These are phyloP conservation scores for Echinometra lucunter DNA, from an alignment of 53 echinoderm and acorn worm genomes.

Conservation along the genomic window DNA sequence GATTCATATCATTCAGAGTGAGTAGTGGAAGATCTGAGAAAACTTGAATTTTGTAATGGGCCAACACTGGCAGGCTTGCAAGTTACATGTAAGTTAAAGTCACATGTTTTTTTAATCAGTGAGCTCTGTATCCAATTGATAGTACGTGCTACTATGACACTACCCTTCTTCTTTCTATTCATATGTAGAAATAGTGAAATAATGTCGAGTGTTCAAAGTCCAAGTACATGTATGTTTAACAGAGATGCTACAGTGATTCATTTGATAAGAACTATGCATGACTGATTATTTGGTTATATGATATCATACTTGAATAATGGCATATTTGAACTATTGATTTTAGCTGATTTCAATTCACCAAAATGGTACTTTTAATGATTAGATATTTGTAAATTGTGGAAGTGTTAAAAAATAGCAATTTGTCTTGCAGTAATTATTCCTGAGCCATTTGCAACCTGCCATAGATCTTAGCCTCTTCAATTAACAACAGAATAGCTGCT, in stretches of 20 bases:
- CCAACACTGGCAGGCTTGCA: too few relatives aligned
- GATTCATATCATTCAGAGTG: not conserved
- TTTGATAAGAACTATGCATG: not conserved
- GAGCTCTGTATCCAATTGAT: not conserved
- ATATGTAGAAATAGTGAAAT: not conserved
- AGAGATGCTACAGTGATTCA: conserved; percentile 13
- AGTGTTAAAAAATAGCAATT: not conserved
- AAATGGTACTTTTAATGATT: not conserved
- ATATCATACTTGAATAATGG: not conserved
- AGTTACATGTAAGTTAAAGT: too few relatives aligned
- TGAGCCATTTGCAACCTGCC: too few relatives aligned
- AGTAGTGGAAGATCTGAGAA: not conserved
- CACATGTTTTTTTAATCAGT: not conserved
- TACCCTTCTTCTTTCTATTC: not conserved
- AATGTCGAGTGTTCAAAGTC: not conserved
- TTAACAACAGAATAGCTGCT: too few relatives aligned
- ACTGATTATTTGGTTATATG: not conserved
- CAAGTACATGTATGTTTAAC: conserved; percentile 13
- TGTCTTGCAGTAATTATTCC: not conserved
- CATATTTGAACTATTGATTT: not conserved
- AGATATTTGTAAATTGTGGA: not conserved
- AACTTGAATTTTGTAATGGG: too few relatives aligned
- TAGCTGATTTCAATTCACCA: not conserved
- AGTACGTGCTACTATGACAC: not conserved
- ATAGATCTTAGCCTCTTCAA: too few relatives aligned